Evolutionary conservation across 35 echinoderm and acorn worm species (phyloP), one percentile per base, ranked within the genome.

Genomic region (Eucidaris tribuloides): DNA sequence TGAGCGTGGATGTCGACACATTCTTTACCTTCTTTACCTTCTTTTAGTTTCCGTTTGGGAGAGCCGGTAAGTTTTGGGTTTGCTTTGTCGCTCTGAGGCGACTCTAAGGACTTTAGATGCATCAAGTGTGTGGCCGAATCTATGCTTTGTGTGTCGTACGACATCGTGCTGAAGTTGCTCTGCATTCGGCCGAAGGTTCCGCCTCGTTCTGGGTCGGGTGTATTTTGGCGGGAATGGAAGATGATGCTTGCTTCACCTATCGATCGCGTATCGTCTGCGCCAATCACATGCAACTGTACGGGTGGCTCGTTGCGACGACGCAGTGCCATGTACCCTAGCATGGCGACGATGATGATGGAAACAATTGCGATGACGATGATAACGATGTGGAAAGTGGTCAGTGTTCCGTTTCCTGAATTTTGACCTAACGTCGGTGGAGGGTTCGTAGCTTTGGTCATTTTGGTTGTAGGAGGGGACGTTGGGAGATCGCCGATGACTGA

Each of bases 161-260:
- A 74, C 37, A 74, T 74, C 14, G 68, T 74, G 68, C 68, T 74
- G 68, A 74, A 74, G 68, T 74, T 74, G 68, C 68, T 74, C 68
- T 74, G 68, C 68, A 74, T 74, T 36, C 68, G 34, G 24, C 68
- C 68, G 5, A 74, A n/a, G 37, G 68, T 42, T 17, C 44, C 44
- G 1, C 68, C 68, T 44, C 68, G 34, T 22, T 74, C 68, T 14
- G 68, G 68, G n/a, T 42, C 38, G 3, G 68, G 68, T 14, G 68
- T 74, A n/a, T 41, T 41, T 22, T 74, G 68, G 3, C 68, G 38
- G 34, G 68, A 74, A 43, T 74, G 68, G 68, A 74, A 74, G 38
- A 74, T 74, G 68, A 74, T 74, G 41, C 68, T 74, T 9, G 48
- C 48, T 44, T 74, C 68, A n/a, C 35, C 33, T 9, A 74, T 41